A percentile compares a stretch with the other conserved stretches of the same genome.
Evolutionary conservation across 2,888 invertebrate species (phyloP).

Genomic region (Micoletzkya japonica): DNA sequence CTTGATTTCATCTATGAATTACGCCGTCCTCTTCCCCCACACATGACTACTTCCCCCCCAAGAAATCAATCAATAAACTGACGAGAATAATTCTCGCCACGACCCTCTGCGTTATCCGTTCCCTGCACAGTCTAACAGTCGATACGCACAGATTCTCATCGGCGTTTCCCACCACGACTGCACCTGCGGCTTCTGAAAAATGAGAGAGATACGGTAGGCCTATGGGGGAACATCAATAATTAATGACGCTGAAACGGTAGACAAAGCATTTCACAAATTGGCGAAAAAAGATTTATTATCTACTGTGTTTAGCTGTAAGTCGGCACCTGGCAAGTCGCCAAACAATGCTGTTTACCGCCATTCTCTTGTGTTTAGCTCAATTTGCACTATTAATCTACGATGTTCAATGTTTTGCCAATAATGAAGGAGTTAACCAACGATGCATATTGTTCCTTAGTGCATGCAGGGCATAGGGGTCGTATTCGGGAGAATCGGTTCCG

Average conservation of each 20-base stretch:
- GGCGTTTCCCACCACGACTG: constrained; percentile 48
- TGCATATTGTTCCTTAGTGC: constrained; percentile 46
- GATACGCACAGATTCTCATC: constrained; percentile 46
- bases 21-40: too few relatives aligned
- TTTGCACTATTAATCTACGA: too few relatives aligned
- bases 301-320: too few relatives aligned
- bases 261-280: too few relatives aligned
- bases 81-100: constrained; percentile 46
- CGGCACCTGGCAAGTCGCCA: too few relatives aligned
- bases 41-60: too few relatives aligned
- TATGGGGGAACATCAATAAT: not conserved
- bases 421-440: constrained; percentile 35
- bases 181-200: constrained; percentile 43
- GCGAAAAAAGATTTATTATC: too few relatives aligned
- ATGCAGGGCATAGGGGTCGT: constrained; percentile 39
- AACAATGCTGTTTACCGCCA: too few relatives aligned
- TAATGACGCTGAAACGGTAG: not conserved
- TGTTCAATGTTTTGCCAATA: too few relatives aligned
- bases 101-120: constrained; percentile 47
- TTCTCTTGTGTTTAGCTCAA: too few relatives aligned
- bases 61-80: not conserved
- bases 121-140: constrained; percentile 33
- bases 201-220: not conserved
- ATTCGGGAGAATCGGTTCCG: constrained; percentile 42
- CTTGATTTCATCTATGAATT: too few relatives aligned